Conservation (phyloP, 2,888 invertebrate genomes). For the Xanthia icteritia region DNA sequence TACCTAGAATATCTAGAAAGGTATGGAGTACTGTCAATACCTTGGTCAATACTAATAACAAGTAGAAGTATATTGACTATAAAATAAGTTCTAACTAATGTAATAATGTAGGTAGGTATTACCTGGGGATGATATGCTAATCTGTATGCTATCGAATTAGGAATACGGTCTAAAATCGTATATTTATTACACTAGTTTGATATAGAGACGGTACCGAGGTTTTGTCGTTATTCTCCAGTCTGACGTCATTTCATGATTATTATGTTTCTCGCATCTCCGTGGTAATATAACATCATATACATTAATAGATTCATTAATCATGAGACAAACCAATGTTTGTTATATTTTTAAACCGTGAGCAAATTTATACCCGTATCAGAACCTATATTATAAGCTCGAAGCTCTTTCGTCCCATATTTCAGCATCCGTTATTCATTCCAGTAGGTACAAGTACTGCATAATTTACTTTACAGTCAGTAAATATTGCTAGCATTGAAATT, state of each 20-base stretch:
- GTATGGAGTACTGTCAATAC: not conserved
- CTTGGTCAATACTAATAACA: not conserved
- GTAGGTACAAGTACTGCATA: not conserved
- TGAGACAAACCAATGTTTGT: not conserved
- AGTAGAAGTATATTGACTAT: not conserved
- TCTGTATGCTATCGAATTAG: not conserved
- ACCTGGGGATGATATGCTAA: not conserved
- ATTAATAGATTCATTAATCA: not conserved
- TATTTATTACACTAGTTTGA: not conserved
- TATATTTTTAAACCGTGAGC: not conserved
- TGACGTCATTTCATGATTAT: constrained; percentile 56
- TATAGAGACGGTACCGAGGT: constrained; percentile 33
- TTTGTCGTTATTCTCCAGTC: constrained; percentile 44
- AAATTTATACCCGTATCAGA: not conserved
- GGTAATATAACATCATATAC: constrained; percentile 2
- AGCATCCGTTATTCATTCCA: not conserved
- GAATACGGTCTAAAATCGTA: constrained; percentile 23
- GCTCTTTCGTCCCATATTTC: not conserved
- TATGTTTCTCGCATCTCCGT: constrained; percentile 35
- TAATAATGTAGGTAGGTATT: constrained; percentile 16
- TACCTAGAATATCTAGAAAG: constrained; percentile 22
- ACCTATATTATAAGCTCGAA: not conserved
- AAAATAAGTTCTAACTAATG: constrained; percentile 14
- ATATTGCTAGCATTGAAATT: not conserved
- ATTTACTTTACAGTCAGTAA: not conserved